Percentiles rank a stretch among this genome's conserved stretches.
Evolutionary conservation across 2,113 vertebrate genomes (phyloP).

Genomic region (Leucoraja erinaceus): DNA sequence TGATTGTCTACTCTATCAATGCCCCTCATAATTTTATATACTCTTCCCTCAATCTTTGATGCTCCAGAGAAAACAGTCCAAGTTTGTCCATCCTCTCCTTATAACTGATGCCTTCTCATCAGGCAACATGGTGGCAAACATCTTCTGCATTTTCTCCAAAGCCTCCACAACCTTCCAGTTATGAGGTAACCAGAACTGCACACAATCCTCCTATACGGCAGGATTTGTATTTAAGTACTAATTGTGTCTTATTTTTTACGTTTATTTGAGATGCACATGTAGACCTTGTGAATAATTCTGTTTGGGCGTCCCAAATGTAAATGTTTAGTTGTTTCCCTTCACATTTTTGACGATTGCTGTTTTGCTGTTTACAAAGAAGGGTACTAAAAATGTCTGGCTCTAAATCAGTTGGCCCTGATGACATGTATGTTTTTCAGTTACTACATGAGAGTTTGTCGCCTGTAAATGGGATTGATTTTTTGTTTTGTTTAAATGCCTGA

Average conservation of each 20-base stretch:
- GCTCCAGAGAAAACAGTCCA: too few relatives aligned
- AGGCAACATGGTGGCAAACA: too few relatives aligned
- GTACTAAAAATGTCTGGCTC: constrained; percentile 17
- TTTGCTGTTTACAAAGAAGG: background rate
- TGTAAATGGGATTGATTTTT: background rate
- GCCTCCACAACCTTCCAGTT: too few relatives aligned
- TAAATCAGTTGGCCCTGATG: background rate
- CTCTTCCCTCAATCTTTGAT: too few relatives aligned
- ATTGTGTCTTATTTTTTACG: background rate
- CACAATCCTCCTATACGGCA: too few relatives aligned
- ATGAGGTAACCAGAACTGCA: too few relatives aligned
- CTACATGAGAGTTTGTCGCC: background rate
- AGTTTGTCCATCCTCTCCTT: too few relatives aligned
- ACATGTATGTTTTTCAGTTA: background rate
- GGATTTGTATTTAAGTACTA: background rate
- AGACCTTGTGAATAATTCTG: background rate
- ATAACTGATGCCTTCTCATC: too few relatives aligned
- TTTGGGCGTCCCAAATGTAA: background rate
- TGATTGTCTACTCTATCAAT: too few relatives aligned
- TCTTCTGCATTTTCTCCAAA: too few relatives aligned
- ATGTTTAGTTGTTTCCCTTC: background rate
- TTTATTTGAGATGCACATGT: background rate
- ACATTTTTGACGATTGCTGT: background rate
- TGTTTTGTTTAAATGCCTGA: background rate
- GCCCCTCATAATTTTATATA: too few relatives aligned